Evolutionary conservation across 2,888 invertebrate species (phyloP), one percentile per base, ranked within the genome.

Genomic region (Ectropis crepuscularia): DNA sequence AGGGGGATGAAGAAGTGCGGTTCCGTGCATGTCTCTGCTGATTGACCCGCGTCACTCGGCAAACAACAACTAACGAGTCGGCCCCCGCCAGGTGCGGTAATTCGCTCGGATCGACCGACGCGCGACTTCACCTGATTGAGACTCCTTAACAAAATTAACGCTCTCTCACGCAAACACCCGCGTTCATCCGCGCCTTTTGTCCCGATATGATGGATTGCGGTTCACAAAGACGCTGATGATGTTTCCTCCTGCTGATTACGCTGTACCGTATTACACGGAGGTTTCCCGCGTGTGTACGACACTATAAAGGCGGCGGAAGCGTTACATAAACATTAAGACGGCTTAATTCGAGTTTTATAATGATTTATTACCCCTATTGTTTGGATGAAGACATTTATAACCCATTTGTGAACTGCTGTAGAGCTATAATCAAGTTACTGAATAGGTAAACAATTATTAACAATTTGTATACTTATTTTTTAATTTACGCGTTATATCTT

Each of bases 1-100:
- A 75, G 82, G 82, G 84, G 85, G 84, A 79, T 82, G 91, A 92
- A 92, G 92, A 92, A 92, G 90, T 92, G 92, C 89, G 92, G 92
- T 92, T 90, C 92, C 92, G 88, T 92, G 92, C 92, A 92, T 92
- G 92, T 89, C 91, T 89, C 91, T 91, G 90, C 92, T 92, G 92
- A 92, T 92, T 92, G 92, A 92, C 92, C 92, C 91, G 92, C 91
- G 92, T 91, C 91, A 92, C 92, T 92, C 87, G 86, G 90, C 92
- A 92, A 92, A 92, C 92, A 92, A 92, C 92, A 92, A 92, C 91
- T 92, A 92, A 92, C 92, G 92, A 92, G 91, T 89, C 86, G 86
- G 84, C 86, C 88, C 85, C 88, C 88, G 86, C 86, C 90, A 89
- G 89, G 89, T 90, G 87, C 86, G 83, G 77, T 78, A 84, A 88